phyloP scores from a whole-genome alignment of 1,140 invertebrate genomes.

The Panagrolaimus sp. region DNA sequence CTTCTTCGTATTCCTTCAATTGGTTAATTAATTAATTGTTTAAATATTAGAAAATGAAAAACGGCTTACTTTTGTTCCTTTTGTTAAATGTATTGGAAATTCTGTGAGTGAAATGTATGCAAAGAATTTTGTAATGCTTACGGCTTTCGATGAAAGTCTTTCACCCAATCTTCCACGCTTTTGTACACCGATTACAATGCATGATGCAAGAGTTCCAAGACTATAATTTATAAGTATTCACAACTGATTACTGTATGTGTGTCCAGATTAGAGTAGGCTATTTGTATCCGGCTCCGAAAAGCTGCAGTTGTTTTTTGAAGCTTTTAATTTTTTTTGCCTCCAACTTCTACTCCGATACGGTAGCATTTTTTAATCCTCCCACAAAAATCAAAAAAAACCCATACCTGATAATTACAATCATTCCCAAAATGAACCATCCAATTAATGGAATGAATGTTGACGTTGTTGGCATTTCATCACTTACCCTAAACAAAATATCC shows the following conservation, averaged over 20 bases:
- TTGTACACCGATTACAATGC: slow-evolving; percentile 56
- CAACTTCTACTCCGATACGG: too few species aligned
- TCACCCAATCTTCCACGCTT: slow-evolving; percentile 54
- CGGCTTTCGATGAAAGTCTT: slow-evolving; percentile 39
- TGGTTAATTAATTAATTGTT: background rate
- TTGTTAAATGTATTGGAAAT: slow-evolving; percentile 48
- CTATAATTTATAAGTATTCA: too few species aligned
- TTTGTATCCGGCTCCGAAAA: too few species aligned
- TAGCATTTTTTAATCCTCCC: too few species aligned
- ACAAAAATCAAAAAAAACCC: too few species aligned
- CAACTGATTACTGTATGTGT: too few species aligned
- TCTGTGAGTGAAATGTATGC: slow-evolving; percentile 50
- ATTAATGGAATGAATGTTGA: slow-evolving; percentile 50
- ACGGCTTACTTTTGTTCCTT: slow-evolving; percentile 42
- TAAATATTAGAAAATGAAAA: slow-evolving; percentile 10
- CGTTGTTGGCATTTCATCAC: slow-evolving; percentile 59
- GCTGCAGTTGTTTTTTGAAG: too few species aligned
- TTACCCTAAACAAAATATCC: slow-evolving; percentile 29
- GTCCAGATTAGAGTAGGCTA: too few species aligned
- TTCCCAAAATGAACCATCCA: slow-evolving; percentile 57
- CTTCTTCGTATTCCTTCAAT: slow-evolving; percentile 37
- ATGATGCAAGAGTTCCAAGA: slow-evolving; percentile 53
- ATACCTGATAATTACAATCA: slow-evolving; percentile 45
- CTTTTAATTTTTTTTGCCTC: too few species aligned
- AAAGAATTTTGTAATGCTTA: slow-evolving; percentile 45